Evolutionary conservation across 1,140 invertebrate genomes (phyloP).

Genomic region (Platyura marginata): DNA sequence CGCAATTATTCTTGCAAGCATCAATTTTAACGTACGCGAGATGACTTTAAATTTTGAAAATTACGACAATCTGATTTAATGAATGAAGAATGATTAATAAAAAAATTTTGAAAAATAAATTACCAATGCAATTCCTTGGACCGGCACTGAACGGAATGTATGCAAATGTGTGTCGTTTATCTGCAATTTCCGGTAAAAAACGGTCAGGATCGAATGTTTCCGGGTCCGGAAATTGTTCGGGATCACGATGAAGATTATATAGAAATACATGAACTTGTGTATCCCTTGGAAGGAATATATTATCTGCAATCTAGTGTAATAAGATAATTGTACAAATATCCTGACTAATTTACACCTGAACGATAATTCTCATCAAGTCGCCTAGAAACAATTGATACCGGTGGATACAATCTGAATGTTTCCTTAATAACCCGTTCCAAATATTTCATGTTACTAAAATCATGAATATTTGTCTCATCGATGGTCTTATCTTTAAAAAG

Average conservation of each 20-base stretch:
- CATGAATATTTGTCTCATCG: conserved; percentile 28
- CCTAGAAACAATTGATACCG: conserved; percentile 45
- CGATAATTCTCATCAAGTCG: conserved; percentile 28
- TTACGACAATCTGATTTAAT: too few species aligned
- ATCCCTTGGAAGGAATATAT: conserved; percentile 25
- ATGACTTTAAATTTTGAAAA: too few species aligned
- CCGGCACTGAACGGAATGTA: conserved; percentile 39
- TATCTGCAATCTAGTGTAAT: conserved; percentile 12
- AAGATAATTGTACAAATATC: neutral
- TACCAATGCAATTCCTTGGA: conserved; percentile 24
- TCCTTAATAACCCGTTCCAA: conserved; percentile 44
- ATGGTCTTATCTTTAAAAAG: too few species aligned
- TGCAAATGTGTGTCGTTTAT: conserved; percentile 21
- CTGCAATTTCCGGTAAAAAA: conserved; percentile 40
- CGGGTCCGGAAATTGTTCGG: conserved; percentile 6
- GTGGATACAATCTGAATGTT: conserved; percentile 38
- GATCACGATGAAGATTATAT: conserved; percentile 37
- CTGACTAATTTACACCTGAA: conserved; percentile 8
- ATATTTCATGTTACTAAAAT: conserved; percentile 39
- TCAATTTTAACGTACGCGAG: too few species aligned
- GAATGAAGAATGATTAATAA: too few species aligned
- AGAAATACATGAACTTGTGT: conserved; percentile 26
- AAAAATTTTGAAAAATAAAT: too few species aligned
- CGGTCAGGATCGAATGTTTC: conserved; percentile 36
- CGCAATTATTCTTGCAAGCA: too few species aligned